Evolutionary conservation across 2,113 vertebrate genomes (phyloP), one percentile per base, ranked within the genome.

Genomic region (Protobothrops flavoviridis): DNA sequence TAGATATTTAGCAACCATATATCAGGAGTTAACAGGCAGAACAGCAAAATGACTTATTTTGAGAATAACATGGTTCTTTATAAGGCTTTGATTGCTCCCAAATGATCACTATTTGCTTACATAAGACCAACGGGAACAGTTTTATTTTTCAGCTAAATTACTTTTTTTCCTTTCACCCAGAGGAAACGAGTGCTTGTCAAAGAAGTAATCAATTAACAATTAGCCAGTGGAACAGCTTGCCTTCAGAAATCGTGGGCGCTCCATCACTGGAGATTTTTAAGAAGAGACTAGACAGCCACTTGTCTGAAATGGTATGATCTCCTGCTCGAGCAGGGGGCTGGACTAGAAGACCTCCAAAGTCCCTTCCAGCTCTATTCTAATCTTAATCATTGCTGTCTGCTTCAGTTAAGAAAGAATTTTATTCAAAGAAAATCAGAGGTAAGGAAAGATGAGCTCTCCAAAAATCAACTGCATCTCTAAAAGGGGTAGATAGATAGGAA

Each of bases 21-120:
- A 7, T 64, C 26, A 90, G 26, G 33, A 74, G 52, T 87, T 88
- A 12, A 90, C 15, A 45, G 48, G 33, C 59, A 86, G 56, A 90
- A 57, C 11, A 91, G 45, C 61, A 61, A 23, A 93, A 95, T 11
- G 69, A 93, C 74, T 94, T 69, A 93, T 1, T 48, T 85, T 57
- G 88, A 89, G 74, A 87, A 95, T 0, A 96, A 94, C 92, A 92
- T 2, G 57, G 69, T 87, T 61, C 89, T 90, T 88, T 53, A 26
- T 92, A 33, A 0, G 0, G 85, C 50, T 26, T 92, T 92, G 0
- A 0, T 0, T 3, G 88, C 90, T 93, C 94, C 94, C 45, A 0
- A 10, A 26, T 0, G 45, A 8, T 15, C 55, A 91, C 10, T 3
- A 1, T 59, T 89, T 0, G 0, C 24, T 52, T 5, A 52, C 90